These are phyloP conservation scores for Crematogaster levior DNA, from an alignment of 2,888 invertebrate species.

Conservation along the genomic window DNA sequence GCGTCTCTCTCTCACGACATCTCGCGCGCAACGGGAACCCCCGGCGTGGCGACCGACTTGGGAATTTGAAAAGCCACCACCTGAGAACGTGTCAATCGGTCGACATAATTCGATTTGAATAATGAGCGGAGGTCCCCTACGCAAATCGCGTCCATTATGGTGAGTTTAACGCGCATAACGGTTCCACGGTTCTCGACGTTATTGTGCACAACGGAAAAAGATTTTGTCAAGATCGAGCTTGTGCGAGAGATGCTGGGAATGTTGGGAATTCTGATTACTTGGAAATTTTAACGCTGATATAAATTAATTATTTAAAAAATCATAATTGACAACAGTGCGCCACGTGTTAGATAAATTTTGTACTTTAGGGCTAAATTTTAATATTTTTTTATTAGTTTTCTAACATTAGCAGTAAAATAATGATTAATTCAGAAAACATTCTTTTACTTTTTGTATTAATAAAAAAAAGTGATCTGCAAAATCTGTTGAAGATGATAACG, in stretches of 20 bases:
- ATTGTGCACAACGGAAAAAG: conserved; percentile 50
- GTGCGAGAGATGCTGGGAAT: neutral
- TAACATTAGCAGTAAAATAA: neutral
- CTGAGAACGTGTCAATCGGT: conserved; percentile 81
- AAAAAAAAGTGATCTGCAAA: neutral
- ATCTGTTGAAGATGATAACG: neutral
- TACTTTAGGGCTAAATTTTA: neutral
- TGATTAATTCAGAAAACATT: neutral
- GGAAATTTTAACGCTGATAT: neutral
- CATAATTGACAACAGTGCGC: neutral
- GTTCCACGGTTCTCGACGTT: conserved; percentile 66
- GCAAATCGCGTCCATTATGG: conserved; percentile 82
- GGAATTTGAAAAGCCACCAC: conserved; percentile 79
- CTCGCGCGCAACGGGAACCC: conserved; percentile 68
- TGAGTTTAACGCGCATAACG: conserved; percentile 72
- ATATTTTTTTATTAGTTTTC: neutral
- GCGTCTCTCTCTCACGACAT: conserved; percentile 68
- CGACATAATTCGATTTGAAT: conserved; percentile 83
- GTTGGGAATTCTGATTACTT: neutral
- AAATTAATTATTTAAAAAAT: conserved; percentile 12
- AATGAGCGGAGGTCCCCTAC: conserved; percentile 82
- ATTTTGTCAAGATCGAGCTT: conserved; percentile 15
- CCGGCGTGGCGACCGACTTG: conserved; percentile 67
- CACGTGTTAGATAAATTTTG: neutral
- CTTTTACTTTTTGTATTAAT: neutral